phyloP scores from a whole-genome alignment of 2,113 vertebrate genomes.

The Ramphastos sulfuratus region DNA sequence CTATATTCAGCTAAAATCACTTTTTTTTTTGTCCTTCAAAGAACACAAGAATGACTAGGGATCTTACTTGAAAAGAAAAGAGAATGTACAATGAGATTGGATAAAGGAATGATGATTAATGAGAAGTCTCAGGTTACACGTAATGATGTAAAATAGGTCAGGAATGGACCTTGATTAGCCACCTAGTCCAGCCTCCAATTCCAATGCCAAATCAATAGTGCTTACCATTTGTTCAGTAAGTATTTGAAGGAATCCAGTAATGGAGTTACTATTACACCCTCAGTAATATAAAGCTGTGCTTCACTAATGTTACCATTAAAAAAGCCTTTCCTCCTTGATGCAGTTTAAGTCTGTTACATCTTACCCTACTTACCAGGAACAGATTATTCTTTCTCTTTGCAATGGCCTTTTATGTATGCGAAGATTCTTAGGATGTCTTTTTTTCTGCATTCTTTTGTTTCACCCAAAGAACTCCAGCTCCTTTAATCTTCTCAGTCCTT shows the following conservation, averaged over 20 bases:
- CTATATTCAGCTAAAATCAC: not conserved
- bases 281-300: not conserved
- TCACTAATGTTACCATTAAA: conserved; percentile 50
- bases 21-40: not conserved
- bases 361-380: not conserved
- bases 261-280: not conserved
- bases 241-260: conserved; percentile 22
- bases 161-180: conserved; percentile 8
- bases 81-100: not conserved
- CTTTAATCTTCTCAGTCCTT: not conserved
- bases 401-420: not conserved
- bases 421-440: not conserved
- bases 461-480: not conserved
- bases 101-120: not conserved
- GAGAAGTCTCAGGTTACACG: not conserved
- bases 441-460: not conserved
- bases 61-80: conserved; percentile 7
- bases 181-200: conserved; percentile 4
- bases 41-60: not conserved
- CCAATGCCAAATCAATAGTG: conserved; percentile 45
- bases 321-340: conserved; percentile 27
- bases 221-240: not conserved
- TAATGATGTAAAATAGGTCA: conserved; percentile 32
- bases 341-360: conserved; percentile 48
- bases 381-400: conserved; percentile 4